These are phyloP conservation scores for Microplitis manilae DNA, from an alignment of 2,888 invertebrate species.

Conservation along the genomic window DNA sequence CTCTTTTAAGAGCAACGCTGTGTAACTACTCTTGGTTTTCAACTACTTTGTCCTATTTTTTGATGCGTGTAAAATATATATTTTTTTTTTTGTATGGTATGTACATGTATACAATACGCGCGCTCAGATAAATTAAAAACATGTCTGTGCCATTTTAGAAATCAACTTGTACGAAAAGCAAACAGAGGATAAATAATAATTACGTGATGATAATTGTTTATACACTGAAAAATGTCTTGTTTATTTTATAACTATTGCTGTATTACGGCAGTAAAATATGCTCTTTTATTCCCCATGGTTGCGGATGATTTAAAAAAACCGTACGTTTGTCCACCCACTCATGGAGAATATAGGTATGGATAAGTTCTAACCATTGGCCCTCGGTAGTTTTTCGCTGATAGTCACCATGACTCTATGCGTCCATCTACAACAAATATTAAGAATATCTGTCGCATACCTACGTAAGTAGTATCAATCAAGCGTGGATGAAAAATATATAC, in stretches of 20 bases:
- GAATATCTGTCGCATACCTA: too few species aligned
- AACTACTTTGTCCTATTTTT: conserved; percentile 1
- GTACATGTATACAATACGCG: neutral
- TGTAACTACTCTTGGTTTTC: neutral
- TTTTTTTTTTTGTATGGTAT: neutral
- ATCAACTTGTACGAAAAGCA: neutral
- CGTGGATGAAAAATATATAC: too few species aligned
- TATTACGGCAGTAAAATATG: too few species aligned
- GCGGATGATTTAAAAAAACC: too few species aligned
- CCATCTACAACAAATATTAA: too few species aligned
- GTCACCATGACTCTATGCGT: too few species aligned
- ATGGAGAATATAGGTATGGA: too few species aligned
- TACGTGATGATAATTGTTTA: neutral
- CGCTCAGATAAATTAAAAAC: neutral
- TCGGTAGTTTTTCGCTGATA: too few species aligned
- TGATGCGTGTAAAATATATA: neutral
- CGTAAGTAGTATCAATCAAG: too few species aligned
- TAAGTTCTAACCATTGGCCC: too few species aligned
- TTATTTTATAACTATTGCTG: neutral
- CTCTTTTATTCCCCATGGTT: too few species aligned
- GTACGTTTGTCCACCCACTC: too few species aligned
- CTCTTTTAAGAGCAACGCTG: neutral
- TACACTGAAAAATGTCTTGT: neutral
- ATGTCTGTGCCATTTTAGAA: neutral
- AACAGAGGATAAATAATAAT: neutral